Evolutionary conservation across 1,140 invertebrate genomes (phyloP).

Genomic region (Drosophila obscura): DNA sequence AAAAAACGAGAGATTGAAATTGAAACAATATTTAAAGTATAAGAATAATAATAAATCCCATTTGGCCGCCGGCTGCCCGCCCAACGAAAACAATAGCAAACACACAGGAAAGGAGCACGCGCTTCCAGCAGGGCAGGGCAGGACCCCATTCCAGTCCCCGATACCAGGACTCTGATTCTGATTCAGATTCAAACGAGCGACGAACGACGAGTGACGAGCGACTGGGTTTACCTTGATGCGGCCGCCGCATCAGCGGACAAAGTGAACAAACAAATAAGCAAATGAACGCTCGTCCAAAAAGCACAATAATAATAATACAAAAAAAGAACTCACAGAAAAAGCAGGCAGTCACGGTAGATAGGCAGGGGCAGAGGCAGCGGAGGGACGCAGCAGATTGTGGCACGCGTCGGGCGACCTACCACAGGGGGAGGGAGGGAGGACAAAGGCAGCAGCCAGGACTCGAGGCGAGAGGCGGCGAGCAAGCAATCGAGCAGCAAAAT

Average conservation of each 20-base stretch:
- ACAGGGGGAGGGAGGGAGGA: slow-evolving; percentile 41
- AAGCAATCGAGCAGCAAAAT: slow-evolving; percentile 79
- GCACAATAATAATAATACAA: slow-evolving; percentile 64
- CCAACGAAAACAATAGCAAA: slow-evolving; percentile 72
- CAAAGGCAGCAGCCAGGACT: slow-evolving; percentile 46
- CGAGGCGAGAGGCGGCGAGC: slow-evolving; percentile 37
- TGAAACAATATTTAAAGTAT: slow-evolving; percentile 78
- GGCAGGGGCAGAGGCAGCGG: neutral
- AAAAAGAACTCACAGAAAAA: slow-evolving; percentile 18
- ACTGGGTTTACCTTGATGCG: slow-evolving; percentile 80
- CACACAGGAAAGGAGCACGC: slow-evolving; percentile 44
- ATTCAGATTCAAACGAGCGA: neutral
- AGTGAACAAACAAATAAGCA: slow-evolving; percentile 82
- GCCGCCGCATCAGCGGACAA: slow-evolving; percentile 61
- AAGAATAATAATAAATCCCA: slow-evolving; percentile 81
- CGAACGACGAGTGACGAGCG: slow-evolving; percentile 19
- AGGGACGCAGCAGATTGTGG: slow-evolving; percentile 62
- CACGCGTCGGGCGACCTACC: slow-evolving; percentile 79
- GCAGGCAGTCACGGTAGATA: too few species aligned
- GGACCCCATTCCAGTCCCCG: neutral
- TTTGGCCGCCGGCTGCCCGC: slow-evolving; percentile 64
- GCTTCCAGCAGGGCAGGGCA: neutral
- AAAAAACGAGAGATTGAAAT: slow-evolving; percentile 33
- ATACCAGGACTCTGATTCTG: neutral
- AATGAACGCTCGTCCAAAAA: slow-evolving; percentile 77